These are phyloP conservation scores for Temnothorax curvispinosus DNA, from an alignment of 1,140 invertebrate genomes.

Conservation along the genomic window DNA sequence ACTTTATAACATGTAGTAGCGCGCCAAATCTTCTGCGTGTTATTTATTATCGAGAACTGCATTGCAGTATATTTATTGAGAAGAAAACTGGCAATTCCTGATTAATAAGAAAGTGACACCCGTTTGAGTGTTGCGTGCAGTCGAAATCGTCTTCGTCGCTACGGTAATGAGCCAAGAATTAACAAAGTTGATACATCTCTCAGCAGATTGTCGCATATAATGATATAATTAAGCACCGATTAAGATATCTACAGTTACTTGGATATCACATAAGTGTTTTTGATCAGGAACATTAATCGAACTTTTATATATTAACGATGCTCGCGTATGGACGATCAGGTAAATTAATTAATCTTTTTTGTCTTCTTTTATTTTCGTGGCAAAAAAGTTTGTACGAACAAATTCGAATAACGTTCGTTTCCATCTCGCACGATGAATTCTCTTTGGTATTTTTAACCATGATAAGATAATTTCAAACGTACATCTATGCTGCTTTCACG, in stretches of 20 bases:
- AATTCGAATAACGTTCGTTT: background rate
- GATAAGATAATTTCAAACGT: background rate
- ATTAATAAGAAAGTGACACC: background rate
- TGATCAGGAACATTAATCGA: background rate
- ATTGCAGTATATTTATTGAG: background rate
- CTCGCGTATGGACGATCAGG: background rate
- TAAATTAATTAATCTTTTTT: background rate
- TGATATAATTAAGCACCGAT: background rate
- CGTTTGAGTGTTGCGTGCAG: background rate
- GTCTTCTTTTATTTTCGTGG: background rate
- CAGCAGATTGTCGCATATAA: background rate
- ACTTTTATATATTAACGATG: background rate
- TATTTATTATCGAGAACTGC: background rate
- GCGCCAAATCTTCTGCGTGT: background rate
- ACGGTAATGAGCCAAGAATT: background rate
- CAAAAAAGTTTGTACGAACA: background rate
- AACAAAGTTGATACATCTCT: background rate
- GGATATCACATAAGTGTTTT: background rate
- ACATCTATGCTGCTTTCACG: background rate
- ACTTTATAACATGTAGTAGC: background rate
- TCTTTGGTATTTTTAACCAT: background rate
- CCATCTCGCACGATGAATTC: background rate
- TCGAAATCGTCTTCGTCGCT: background rate
- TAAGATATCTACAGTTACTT: background rate
- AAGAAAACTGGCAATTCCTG: background rate